These are phyloP conservation scores for Spheniscus mendiculus DNA, from an alignment of 2,113 vertebrate species.

Conservation along the genomic window DNA sequence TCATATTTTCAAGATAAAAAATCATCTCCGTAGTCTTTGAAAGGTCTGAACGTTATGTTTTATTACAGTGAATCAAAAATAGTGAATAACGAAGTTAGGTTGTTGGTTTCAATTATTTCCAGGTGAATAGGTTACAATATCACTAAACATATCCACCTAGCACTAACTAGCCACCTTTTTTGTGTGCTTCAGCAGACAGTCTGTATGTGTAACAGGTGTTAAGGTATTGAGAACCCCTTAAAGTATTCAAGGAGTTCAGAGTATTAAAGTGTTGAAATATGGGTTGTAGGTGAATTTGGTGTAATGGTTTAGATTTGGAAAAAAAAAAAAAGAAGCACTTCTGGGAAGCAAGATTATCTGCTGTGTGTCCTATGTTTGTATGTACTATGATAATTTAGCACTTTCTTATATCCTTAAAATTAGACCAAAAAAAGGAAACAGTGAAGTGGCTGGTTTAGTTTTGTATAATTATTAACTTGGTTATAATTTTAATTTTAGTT, in stretches of 20 bases:
- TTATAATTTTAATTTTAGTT: not conserved
- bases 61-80: not conserved
- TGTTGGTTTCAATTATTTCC: not conserved
- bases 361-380: not conserved
- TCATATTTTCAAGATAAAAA: not conserved
- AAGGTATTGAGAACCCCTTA: not conserved
- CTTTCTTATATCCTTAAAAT: not conserved
- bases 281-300: not conserved
- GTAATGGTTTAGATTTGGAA: not conserved
- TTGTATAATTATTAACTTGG: not conserved
- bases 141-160: not conserved
- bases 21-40: not conserved
- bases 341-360: not conserved
- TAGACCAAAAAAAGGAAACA: not conserved
- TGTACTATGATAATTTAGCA: not conserved
- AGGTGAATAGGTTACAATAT: not conserved
- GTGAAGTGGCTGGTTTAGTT: not conserved
- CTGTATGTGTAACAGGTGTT: not conserved
- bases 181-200: not conserved
- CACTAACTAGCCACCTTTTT: not conserved
- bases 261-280: not conserved
- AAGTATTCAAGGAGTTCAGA: not conserved
- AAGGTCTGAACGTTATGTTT: not conserved
- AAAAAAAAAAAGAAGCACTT: fast-evolving
- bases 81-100: not conserved